A percentile compares a stretch with the other conserved stretches of the same genome.
These are phyloP conservation scores for Salvelinus sp. DNA, from an alignment of 2,113 vertebrate genomes.

Conservation along the genomic window DNA sequence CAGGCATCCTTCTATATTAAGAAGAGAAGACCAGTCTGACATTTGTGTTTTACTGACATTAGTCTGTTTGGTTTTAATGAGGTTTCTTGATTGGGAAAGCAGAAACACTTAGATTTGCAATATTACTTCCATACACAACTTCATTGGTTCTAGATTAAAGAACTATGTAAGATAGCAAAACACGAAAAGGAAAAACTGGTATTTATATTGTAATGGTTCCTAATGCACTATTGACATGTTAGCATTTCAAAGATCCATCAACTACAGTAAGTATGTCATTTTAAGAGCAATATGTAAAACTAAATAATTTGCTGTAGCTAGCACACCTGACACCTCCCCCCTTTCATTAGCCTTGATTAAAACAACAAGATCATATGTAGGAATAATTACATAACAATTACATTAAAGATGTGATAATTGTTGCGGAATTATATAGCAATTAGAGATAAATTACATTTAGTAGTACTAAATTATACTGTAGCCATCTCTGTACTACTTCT, in stretches of 20 bases:
- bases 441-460: background rate
- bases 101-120: background rate
- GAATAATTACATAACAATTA: no score
- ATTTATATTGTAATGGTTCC: background rate
- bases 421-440: background rate
- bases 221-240: background rate
- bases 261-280: background rate
- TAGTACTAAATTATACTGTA: background rate
- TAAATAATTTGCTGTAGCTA: background rate
- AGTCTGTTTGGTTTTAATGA: constrained; percentile 3
- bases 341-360: no score
- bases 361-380: no score
- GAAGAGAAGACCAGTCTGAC: background rate
- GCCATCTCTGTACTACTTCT: background rate
- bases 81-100: background rate
- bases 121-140: background rate
- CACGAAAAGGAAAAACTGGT: background rate
- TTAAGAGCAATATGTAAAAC: no score
- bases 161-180: background rate
- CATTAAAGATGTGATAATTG: background rate
- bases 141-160: background rate
- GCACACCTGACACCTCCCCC: no score
- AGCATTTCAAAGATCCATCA: background rate
- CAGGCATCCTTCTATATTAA: background rate
- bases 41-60: background rate